Evolutionary conservation across 23 tunicate genomes (phyloP), one percentile per base, ranked within the genome.

Genomic region (Halocynthia roretzi): DNA sequence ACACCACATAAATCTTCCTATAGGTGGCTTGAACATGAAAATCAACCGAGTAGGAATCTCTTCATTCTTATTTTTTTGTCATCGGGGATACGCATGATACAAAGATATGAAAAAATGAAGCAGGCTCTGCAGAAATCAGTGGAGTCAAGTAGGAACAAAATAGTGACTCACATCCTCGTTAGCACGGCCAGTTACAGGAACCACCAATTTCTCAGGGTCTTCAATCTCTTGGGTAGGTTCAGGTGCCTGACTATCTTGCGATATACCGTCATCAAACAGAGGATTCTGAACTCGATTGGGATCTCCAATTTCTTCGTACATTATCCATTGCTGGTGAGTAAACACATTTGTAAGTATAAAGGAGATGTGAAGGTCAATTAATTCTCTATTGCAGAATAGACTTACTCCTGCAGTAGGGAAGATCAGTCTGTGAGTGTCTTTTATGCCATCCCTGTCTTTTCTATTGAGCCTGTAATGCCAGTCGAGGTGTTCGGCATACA

Each of bases 401-500:
- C 91, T 72, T 68, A 92, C 98, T 58, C 93, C 87, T 52, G 98
- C 98, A 10, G 87, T 14, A 18, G 87, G 87, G 55, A 82, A 92
- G 8, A 86, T 50, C 60, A 63, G 64, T 8, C 93, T 72, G 68
- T 92, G 98, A 14, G 82, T 71, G 31, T 73, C 83, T 6, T 64
- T 76, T 6, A 74, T 61, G 53, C 98, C 98, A 51, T 92, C 92
- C 63, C 86, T 92, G 78, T 83, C 98, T 55, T 86, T 82, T 23
- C 85, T 57, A 64, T 92, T 92, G 23, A 82, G 21, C 53, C 98
- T 68, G 54, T 78, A 92, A 75, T 92, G 98, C 98, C 98, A 92
- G 78, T 92, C 98, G 14, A 92, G 80, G 53, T 92, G 98, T 49
- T 92, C 93, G 50, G 98, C 98, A 70, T 86, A 92, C 17, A 82